phyloP scores from a whole-genome alignment of 2,888 invertebrate species.

The Chaetogeoica ovagalla region DNA sequence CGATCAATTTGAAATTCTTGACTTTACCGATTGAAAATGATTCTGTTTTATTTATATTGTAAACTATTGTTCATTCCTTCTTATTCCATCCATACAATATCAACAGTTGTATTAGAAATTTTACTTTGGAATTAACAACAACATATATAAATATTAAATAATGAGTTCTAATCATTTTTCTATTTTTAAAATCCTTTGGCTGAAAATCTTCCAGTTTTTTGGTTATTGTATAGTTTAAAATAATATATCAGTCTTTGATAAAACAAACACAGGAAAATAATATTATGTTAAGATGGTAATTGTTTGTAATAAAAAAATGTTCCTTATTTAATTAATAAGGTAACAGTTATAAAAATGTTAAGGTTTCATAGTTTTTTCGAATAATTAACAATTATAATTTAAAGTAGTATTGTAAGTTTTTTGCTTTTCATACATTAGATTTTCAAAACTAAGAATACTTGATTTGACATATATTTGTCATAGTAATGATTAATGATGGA shows the following conservation, averaged over 20 bases:
- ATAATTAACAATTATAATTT: not conserved
- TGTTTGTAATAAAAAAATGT: too few relatives aligned
- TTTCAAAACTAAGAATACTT: too few relatives aligned
- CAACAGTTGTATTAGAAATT: conserved; percentile 27
- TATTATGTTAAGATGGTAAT: not conserved
- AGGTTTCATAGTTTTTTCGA: too few relatives aligned
- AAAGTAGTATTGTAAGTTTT: not conserved
- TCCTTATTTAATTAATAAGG: too few relatives aligned
- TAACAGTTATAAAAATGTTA: not conserved
- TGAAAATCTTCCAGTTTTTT: conserved; percentile 7
- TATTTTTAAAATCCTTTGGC: conserved; percentile 4
- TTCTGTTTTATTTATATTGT: conserved; percentile 38
- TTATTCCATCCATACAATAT: conserved; percentile 48
- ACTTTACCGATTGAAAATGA: conserved; percentile 6
- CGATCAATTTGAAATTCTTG: conserved; percentile 34
- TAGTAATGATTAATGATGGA: not conserved
- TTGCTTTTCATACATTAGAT: too few relatives aligned
- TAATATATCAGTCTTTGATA: not conserved
- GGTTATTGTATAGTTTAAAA: conserved; percentile 9
- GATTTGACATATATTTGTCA: not conserved
- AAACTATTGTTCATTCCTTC: conserved; percentile 51
- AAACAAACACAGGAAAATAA: not conserved
- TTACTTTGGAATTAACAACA: conserved; percentile 39
- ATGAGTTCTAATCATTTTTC: conserved; percentile 41
- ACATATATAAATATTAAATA: conserved; percentile 35